These are phyloP conservation scores for Drosophila guanche DNA, from an alignment of 1,140 invertebrate species.

Conservation along the genomic window DNA sequence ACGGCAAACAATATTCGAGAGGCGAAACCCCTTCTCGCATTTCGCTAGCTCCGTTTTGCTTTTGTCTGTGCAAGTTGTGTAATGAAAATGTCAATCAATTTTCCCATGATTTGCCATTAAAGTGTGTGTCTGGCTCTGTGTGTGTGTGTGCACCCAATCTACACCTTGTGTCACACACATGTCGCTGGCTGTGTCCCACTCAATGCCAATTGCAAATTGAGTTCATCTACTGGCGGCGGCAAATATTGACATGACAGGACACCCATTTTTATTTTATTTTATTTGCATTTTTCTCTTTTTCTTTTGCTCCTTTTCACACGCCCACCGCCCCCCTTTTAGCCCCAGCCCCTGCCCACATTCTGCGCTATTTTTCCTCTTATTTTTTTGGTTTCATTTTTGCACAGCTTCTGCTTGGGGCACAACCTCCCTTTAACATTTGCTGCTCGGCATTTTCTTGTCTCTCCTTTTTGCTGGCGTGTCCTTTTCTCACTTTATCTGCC, in stretches of 20 bases:
- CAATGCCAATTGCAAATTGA: slow-evolving; percentile 82
- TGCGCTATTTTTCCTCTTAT: slow-evolving; percentile 22
- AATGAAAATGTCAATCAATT: slow-evolving; percentile 82
- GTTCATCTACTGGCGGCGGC: slow-evolving; percentile 81
- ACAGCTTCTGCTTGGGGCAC: slow-evolving; percentile 24
- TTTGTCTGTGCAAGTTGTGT: slow-evolving; percentile 75
- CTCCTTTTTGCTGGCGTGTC: slow-evolving; percentile 16
- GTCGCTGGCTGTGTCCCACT: slow-evolving; percentile 50
- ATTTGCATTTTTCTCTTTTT: slow-evolving; percentile 83
- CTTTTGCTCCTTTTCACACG: slow-evolving; percentile 56
- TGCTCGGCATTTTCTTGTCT: slow-evolving; percentile 44
- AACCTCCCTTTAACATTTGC: slow-evolving; percentile 52
- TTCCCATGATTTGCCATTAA: slow-evolving; percentile 77
- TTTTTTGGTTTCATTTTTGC: slow-evolving; percentile 42
- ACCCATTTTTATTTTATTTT: slow-evolving; percentile 82
- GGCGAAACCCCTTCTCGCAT: slow-evolving; percentile 21
- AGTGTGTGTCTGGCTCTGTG: slow-evolving; percentile 20
- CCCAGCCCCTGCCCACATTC: slow-evolving; percentile 1
- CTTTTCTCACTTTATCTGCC: slow-evolving; percentile 22
- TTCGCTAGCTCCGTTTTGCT: slow-evolving; percentile 37
- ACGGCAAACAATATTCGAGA: slow-evolving; percentile 38
- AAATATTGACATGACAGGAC: slow-evolving; percentile 79
- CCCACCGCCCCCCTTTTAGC: slow-evolving; percentile 18
- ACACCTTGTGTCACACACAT: slow-evolving; percentile 36
- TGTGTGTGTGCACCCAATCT: slow-evolving; percentile 35